Evolutionary conservation across 2,888 invertebrate species (phyloP), one percentile per base, ranked within the genome.

Genomic region (Sacculina carcini): DNA sequence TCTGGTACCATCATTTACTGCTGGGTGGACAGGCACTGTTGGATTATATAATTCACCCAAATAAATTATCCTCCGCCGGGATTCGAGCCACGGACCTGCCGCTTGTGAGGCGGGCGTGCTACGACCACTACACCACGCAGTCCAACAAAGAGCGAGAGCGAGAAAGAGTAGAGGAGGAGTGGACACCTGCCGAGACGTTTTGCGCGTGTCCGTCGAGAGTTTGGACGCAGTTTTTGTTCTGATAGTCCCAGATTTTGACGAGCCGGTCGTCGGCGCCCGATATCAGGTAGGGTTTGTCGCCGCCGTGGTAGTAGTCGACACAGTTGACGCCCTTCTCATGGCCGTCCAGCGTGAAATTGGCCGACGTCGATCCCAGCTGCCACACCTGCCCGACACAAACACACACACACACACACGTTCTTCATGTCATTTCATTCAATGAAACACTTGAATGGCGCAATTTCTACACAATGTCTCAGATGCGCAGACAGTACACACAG

Each of bases 171-270:
- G 5, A 19, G 23, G 16, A 19, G 4, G 50, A n/a, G n/a, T n/a
- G n/a, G 53, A 47, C 54, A 63, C 63, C 62, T 0, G 84, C 81
- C 2, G 84, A 79, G 51, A 98, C 86, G 63, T 98, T 98, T 64
- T 92, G 89, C 0, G 87, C 83, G 67, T 98, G 98, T 0, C 96
- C 79, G 67, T 96, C 94, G 54, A 98, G 69, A 0, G 96, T 96
- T 65, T 98, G 96, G 0, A 98, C 96, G 66, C 96, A 98, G 0
- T 92, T 94, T 70, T 98, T 98, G 67, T 96, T 98, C 67, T 98
- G 86, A 65, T 99, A 99, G 64, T 98, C 98, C 98, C 98, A 98
- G 61, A 98, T 98, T 69, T 96, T 98, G 6, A 96, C 92, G 42
- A 85, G 73, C 51, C 89, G 77, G 66, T 99, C 98, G 65, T 99